These are phyloP conservation scores for Trilocha varians DNA, from an alignment of 2,888 invertebrate species.

Conservation along the genomic window DNA sequence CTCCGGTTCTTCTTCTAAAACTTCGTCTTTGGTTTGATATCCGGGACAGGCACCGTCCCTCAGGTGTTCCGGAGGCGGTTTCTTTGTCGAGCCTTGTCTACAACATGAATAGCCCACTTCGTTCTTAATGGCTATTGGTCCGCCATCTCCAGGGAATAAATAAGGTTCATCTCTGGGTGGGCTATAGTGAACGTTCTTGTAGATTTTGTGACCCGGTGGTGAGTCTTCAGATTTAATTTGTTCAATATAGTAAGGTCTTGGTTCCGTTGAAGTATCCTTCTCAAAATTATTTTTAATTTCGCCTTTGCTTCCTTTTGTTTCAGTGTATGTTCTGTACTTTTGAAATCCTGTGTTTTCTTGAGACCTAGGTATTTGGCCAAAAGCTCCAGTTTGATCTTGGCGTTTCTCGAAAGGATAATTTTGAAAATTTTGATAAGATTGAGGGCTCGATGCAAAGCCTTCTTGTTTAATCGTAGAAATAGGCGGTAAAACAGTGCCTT, in stretches of 20 bases:
- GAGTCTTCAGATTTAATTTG: conserved; percentile 71
- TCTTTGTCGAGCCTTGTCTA: conserved; percentile 80
- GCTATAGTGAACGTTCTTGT: conserved; percentile 59
- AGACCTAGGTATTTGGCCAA: conserved; percentile 37
- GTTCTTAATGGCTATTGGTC: conserved; percentile 75
- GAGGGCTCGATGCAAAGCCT: conserved; percentile 50
- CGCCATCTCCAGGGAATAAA: conserved; percentile 79
- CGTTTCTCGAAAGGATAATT: conserved; percentile 37
- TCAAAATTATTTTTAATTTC: conserved; percentile 28
- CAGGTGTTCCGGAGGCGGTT: conserved; percentile 81
- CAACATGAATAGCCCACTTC: conserved; percentile 82
- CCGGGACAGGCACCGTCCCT: conserved; percentile 82
- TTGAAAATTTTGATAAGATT: conserved; percentile 48
- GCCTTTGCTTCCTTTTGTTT: conserved; percentile 31
- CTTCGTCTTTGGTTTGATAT: conserved; percentile 80
- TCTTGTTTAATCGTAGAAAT: conserved; percentile 70
- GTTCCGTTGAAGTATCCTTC: conserved; percentile 27
- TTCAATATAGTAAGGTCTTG: conserved; percentile 64
- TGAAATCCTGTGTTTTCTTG: conserved; percentile 60
- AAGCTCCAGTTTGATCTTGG: conserved; percentile 35
- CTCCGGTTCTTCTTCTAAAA: conserved; percentile 73
- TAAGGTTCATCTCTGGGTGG: conserved; percentile 64
- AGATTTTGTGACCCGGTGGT: conserved; percentile 67
- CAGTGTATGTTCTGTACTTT: conserved; percentile 46
- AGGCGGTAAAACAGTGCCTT: conserved; percentile 54